These are phyloP conservation scores for Colaptes auratus DNA, from an alignment of 2,113 vertebrate species.

Conservation along the genomic window DNA sequence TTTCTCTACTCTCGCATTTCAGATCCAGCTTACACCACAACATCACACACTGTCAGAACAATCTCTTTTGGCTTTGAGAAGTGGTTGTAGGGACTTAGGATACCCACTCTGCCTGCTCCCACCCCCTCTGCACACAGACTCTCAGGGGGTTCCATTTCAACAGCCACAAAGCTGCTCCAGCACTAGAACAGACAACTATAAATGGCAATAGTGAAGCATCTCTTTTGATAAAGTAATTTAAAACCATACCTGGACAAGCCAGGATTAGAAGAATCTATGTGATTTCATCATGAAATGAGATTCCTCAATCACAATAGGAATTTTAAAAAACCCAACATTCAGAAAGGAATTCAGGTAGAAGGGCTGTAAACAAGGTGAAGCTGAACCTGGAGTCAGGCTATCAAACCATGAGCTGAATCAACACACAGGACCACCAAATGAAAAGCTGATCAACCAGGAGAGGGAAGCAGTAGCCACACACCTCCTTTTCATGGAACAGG, in stretches of 20 bases:
- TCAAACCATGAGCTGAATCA: neutral
- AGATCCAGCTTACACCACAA: neutral
- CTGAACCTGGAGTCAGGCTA: neutral
- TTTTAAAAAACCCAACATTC: neutral
- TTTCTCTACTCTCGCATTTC: neutral
- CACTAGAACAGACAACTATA: neutral
- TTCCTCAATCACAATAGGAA: neutral
- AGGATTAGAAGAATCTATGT: neutral
- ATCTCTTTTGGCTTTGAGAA: neutral
- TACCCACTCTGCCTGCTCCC: neutral
- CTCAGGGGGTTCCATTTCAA: neutral
- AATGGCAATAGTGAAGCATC: neutral
- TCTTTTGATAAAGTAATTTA: neutral
- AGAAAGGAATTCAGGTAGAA: neutral
- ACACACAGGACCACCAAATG: neutral
- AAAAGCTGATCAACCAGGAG: slow-evolving; percentile 5
- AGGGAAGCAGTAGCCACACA: neutral
- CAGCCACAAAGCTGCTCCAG: neutral
- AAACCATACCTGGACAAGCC: neutral
- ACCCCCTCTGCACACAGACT: neutral
- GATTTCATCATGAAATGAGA: neutral
- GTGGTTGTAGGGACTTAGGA: neutral
- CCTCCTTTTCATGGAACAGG: neutral
- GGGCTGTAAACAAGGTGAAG: neutral
- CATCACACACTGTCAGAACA: accelerated